Evolutionary conservation across 2,888 invertebrate genomes (phyloP).

Genomic region (Bombylius discolor): DNA sequence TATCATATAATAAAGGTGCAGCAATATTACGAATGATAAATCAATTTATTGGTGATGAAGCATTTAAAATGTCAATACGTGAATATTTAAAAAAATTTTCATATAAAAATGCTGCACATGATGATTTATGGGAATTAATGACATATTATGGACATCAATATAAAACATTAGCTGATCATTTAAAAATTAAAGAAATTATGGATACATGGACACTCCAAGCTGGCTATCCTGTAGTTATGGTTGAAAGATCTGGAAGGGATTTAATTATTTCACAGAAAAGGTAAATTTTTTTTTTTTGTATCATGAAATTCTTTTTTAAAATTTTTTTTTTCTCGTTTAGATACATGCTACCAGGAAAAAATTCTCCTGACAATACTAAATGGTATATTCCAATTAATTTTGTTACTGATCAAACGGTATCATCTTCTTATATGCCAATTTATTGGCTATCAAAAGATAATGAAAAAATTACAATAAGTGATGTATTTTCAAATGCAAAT

Average conservation of each 20-base stretch:
- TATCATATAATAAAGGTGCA: conserved; percentile 62
- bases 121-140: conserved; percentile 54
- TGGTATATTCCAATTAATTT: conserved; percentile 34
- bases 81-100: conserved; percentile 40
- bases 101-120: conserved; percentile 47
- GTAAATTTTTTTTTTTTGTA: background rate
- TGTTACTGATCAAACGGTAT: conserved; percentile 27
- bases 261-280: conserved; percentile 29
- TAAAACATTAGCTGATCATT: conserved; percentile 29
- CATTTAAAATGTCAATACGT: conserved; percentile 42
- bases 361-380: conserved; percentile 25
- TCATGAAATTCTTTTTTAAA: too few relatives aligned
- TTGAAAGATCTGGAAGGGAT: conserved; percentile 34
- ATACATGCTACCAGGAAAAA: conserved; percentile 28
- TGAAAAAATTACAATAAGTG: conserved; percentile 24
- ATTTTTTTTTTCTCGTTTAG: conserved; percentile 3
- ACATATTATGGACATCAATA: conserved; percentile 42
- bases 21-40: conserved; percentile 60
- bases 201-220: conserved; percentile 53
- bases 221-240: conserved; percentile 53
- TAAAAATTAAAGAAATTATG: conserved; percentile 48
- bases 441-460: conserved; percentile 30
- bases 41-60: conserved; percentile 50
- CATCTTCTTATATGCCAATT: conserved; percentile 27
- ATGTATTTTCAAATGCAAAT: conserved; percentile 23